Evolutionary conservation across 1,140 invertebrate species (phyloP).

Genomic region (Alviniconcha marisindica): DNA sequence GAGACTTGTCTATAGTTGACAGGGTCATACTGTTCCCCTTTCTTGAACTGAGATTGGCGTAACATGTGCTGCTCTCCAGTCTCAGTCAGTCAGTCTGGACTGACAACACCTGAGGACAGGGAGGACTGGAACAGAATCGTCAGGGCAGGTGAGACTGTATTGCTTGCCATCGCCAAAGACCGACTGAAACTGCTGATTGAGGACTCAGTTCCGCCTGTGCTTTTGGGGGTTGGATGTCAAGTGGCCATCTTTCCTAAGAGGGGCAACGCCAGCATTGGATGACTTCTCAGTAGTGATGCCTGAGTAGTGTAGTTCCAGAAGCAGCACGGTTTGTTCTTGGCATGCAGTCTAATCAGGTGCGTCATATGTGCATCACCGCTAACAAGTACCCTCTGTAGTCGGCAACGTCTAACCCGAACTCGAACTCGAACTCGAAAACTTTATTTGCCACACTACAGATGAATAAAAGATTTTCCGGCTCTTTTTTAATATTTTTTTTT

Average conservation of each 20-base stretch:
- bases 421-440: too few species aligned
- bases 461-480: too few species aligned
- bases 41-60: neutral
- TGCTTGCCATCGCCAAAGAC: neutral
- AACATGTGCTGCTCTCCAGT: conserved; percentile 15
- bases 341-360: neutral
- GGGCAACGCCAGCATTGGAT: neutral
- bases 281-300: too few species aligned
- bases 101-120: neutral
- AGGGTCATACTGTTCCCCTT: neutral
- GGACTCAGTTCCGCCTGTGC: neutral
- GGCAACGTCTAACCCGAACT: too few species aligned
- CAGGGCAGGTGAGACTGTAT: neutral
- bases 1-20: neutral
- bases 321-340: neutral
- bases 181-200: neutral
- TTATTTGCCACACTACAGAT: too few species aligned
- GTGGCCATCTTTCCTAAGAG: neutral
- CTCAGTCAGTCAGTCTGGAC: too few species aligned
- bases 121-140: neutral
- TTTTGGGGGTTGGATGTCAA: neutral
- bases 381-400: too few species aligned
- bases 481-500: too few species aligned
- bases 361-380: too few species aligned
- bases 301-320: neutral